Base-by-base conservation (phyloP, 2,797 vertebrate species). In the Schizopygopsis pylzovi region DNA sequence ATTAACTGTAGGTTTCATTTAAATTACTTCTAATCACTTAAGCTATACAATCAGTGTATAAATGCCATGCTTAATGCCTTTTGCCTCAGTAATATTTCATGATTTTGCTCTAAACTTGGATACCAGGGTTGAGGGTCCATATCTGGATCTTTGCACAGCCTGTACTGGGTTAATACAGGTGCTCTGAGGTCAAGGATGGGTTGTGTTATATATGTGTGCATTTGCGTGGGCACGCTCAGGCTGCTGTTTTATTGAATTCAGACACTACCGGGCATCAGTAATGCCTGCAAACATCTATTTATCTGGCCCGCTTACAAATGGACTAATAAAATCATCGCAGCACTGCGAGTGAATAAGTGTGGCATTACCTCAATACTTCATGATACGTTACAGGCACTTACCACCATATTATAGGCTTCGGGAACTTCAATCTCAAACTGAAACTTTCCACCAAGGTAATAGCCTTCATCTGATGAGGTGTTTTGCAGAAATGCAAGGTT, bases 351-450 rank as follows among this genome's bases (percentile, higher is more conserved):
- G 65, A 85, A 54, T 47, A 70, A 85, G 65, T 79, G 83, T 85
- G 39, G 83, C 67, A 61, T 85, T 61, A 65, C 45, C 54, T 73
- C 78, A 49, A 67, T 80, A 81, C 82, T 84, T 67, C 16, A 72
- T 73, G 20, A 63, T 22, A 65, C 15, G 68, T 85, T 5, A 63
- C n/a, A 76, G 73, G 0, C 33, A 97, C 98, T 99, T 91, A 99
- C 98, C 98, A 99, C 98, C 98, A 99, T 99, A 94, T 99, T 99
- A 95, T 99, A 99, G 43, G 97, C 97, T 93, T 99, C 98, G 1
- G 98, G 98, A 92, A 99, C 98, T 83, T 99, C 95, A 84, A 95
- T 95, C 93, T 97, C 96, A 94, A 97, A 97, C 92, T 96, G 96
- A 92, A 97, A 97, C 90, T 95, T 96, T 89, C 98, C 98, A 90